Conservation (phyloP, 2,888 invertebrate genomes). For the Microchrysa polita region DNA sequence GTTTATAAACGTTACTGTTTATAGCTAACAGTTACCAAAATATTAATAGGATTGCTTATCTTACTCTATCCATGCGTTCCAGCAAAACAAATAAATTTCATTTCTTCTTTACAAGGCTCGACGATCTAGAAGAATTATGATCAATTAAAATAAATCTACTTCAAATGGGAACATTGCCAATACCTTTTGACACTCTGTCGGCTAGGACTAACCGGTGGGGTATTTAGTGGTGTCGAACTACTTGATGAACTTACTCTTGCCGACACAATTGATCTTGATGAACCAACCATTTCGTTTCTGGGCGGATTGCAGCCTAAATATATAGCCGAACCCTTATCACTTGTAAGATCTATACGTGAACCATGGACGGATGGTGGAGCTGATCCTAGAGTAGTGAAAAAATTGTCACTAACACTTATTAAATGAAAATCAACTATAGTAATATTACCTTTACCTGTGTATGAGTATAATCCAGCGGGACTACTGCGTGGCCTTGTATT, state of each 20-base stretch:
- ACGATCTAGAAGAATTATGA: slow-evolving; percentile 23
- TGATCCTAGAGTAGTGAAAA: slow-evolving; percentile 66
- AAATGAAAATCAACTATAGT: too few relatives aligned
- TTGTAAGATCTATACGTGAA: slow-evolving; percentile 75
- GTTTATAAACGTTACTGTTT: too few relatives aligned
- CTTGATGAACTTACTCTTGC: slow-evolving; percentile 69
- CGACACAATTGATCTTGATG: slow-evolving; percentile 63
- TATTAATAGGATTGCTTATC: background rate
- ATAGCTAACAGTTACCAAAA: too few relatives aligned
- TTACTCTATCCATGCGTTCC: too few relatives aligned
- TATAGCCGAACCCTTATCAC: slow-evolving; percentile 70
- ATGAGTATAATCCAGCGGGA: slow-evolving; percentile 81
- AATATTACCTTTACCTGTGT: slow-evolving; percentile 67
- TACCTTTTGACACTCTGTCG: slow-evolving; percentile 68
- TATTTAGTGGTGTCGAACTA: slow-evolving; percentile 79
- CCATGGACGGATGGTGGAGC: slow-evolving; percentile 79
- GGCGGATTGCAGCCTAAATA: slow-evolving; percentile 68
- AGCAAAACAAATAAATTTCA: too few relatives aligned
- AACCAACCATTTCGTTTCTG: slow-evolving; percentile 53
- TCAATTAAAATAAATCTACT: background rate
- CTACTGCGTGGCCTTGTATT: slow-evolving; percentile 76
- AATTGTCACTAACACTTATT: background rate
- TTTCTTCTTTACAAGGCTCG: slow-evolving; percentile 41
- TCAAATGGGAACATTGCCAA: background rate
- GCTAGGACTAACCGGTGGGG: slow-evolving; percentile 80